phyloP scores from a whole-genome alignment of 2,888 invertebrate species.

The Epirrhoe tristata region DNA sequence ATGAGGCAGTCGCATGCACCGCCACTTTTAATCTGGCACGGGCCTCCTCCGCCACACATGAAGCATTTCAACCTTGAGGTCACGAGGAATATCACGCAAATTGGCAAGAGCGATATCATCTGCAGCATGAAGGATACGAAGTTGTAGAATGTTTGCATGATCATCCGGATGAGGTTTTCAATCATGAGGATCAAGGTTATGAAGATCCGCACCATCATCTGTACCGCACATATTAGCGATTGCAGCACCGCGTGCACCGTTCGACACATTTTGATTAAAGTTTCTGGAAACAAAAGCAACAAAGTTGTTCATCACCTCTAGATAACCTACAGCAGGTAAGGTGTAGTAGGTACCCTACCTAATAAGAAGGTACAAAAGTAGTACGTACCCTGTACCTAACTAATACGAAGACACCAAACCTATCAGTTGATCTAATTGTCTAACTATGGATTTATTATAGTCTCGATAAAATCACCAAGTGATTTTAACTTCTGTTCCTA shows the following conservation, averaged over 20 bases:
- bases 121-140: constrained; percentile 72
- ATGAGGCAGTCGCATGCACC: constrained; percentile 71
- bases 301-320: too few species aligned
- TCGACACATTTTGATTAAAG: constrained; percentile 66
- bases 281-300: constrained; percentile 47
- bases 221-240: constrained; percentile 67
- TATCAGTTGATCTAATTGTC: too few species aligned
- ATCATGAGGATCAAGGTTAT: constrained; percentile 75
- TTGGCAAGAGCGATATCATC: constrained; percentile 71
- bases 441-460: too few species aligned
- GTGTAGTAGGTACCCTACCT: too few species aligned
- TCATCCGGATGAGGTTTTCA: constrained; percentile 72
- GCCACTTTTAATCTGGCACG: constrained; percentile 65
- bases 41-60: constrained; percentile 72
- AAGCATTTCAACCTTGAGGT: constrained; percentile 69
- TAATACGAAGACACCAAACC: too few species aligned
- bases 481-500: too few species aligned
- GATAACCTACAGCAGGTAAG: too few species aligned
- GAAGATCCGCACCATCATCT: constrained; percentile 73
- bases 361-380: too few species aligned
- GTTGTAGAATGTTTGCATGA: constrained; percentile 73
- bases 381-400: too few species aligned
- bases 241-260: constrained; percentile 66
- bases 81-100: constrained; percentile 69
- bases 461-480: too few species aligned